Evolutionary conservation across 2,888 invertebrate genomes (phyloP).

Genomic region (Miltochrista miniata): DNA sequence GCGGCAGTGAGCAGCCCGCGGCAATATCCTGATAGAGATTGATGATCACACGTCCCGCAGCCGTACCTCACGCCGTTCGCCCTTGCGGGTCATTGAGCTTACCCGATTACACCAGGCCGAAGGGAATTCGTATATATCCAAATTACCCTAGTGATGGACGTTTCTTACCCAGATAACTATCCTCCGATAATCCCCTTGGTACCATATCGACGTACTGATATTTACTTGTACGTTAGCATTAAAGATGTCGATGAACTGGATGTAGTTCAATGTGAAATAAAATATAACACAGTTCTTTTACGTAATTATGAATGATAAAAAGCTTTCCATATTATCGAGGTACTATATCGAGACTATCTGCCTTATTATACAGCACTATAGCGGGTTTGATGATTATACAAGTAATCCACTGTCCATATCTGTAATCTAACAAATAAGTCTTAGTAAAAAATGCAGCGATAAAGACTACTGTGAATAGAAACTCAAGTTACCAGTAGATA

Average conservation of each 20-base stretch:
- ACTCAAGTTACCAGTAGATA: no score
- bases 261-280: constrained; percentile 29
- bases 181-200: constrained; percentile 52
- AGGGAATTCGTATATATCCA: constrained; percentile 81
- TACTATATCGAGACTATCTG: constrained; percentile 31
- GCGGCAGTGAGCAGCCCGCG: constrained; percentile 56
- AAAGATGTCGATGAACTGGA: constrained; percentile 19
- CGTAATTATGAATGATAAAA: constrained; percentile 33
- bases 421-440: no score
- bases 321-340: constrained; percentile 40
- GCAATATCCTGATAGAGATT: constrained; percentile 77
- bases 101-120: constrained; percentile 69
- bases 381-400: no score
- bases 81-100: constrained; percentile 66
- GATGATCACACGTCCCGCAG: constrained; percentile 62
- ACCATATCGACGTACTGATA: constrained; percentile 32
- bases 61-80: constrained; percentile 39
- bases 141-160: constrained; percentile 79
- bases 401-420: constrained; percentile 13
- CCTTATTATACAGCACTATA: no score
- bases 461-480: no score
- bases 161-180: constrained; percentile 72
- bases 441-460: no score
- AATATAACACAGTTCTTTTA: constrained; percentile 31
- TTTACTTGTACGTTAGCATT: constrained; percentile 22